Conservation (phyloP, 2,113 vertebrate species). For the Oncorhynchus nerka region DNA sequence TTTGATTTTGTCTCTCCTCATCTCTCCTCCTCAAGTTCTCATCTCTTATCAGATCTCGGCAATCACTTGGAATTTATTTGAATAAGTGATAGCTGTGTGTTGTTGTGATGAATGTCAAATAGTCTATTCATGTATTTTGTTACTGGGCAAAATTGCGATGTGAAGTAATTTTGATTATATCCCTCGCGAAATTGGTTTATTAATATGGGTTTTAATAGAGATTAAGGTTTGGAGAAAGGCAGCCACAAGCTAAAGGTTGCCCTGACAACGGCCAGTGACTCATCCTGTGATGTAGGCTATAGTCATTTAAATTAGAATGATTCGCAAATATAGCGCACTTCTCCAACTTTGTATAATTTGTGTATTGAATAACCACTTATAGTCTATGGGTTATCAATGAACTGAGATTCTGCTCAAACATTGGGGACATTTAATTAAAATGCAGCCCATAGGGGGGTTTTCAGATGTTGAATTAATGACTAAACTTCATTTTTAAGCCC, state of each 20-base stretch:
- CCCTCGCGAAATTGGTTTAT: neutral
- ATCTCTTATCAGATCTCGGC: neutral
- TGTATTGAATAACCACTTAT: neutral
- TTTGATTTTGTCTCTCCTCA: no score
- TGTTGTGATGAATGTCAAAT: neutral
- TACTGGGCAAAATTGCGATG: neutral
- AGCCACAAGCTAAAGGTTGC: conserved; percentile 63
- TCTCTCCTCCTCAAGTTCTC: neutral
- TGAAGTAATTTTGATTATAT: neutral
- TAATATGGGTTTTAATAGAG: neutral
- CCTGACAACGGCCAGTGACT: conserved; percentile 75
- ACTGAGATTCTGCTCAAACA: no score
- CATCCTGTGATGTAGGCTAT: conserved; percentile 56
- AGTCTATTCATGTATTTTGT: neutral
- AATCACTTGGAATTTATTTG: neutral
- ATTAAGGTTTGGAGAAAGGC: conserved; percentile 11
- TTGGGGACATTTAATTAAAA: no score
- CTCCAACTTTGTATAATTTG: neutral
- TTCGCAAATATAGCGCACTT: neutral
- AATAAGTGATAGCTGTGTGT: neutral
- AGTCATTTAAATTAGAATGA: neutral
- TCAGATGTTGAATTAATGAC: no score
- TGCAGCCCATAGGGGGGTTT: no score
- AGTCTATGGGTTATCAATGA: neutral
- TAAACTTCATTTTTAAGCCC: no score